These are phyloP conservation scores for Engystomops pustulosus DNA, from an alignment of 2,113 vertebrate genomes.

Conservation along the genomic window DNA sequence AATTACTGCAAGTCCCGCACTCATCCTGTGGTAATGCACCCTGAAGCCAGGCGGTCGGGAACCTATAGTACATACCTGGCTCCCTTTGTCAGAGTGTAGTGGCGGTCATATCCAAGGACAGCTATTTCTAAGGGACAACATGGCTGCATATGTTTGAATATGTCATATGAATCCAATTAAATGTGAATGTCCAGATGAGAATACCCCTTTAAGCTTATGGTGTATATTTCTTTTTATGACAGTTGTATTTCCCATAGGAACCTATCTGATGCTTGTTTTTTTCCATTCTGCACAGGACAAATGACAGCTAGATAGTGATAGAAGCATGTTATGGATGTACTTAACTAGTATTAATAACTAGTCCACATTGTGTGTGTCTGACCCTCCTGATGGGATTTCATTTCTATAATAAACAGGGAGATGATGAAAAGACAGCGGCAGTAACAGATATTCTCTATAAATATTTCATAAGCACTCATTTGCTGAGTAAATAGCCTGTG, in stretches of 20 bases:
- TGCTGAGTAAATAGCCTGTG: slow-evolving; percentile 41
- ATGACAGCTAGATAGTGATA: not conserved
- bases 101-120: no score
- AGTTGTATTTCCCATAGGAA: no score
- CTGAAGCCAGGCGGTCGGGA: no score
- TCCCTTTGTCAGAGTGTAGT: no score
- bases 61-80: no score
- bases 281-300: not conserved
- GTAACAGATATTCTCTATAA: slow-evolving; percentile 32
- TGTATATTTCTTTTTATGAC: not conserved
- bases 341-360: not conserved
- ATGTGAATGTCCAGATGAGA: no score
- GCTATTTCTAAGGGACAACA: no score
- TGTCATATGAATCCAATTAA: no score
- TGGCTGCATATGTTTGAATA: no score
- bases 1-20: no score
- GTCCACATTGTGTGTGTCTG: not conserved
- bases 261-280: not conserved
- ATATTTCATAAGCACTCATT: slow-evolving; percentile 37
- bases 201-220: no score
- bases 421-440: slow-evolving; percentile 36
- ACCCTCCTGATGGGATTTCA: slow-evolving; percentile 3
- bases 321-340: not conserved
- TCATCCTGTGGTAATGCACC: no score
- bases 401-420: slow-evolving; percentile 34